Evolutionary conservation across 1,140 invertebrate genomes (phyloP), one percentile per base, ranked within the genome.

Genomic region (Metopolophium dirhodum): DNA sequence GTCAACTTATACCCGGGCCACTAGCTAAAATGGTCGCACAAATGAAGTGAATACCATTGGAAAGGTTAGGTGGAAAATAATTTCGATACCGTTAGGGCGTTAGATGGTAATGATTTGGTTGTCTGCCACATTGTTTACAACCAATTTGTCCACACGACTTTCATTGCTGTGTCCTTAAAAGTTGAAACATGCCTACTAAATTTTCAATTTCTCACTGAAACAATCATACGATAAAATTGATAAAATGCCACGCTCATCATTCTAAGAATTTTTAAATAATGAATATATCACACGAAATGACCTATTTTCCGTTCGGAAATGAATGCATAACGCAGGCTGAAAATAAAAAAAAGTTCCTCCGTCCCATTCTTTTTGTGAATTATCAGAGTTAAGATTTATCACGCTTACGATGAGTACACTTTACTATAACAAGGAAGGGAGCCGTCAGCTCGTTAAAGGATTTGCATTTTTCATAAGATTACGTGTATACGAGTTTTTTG

Each of bases 381-480:
- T 35, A 22, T 23, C 9, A 23, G 8, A 51, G n/a, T 89, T 89
- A 37, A 89, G 35, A 89, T 35, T 41, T 54, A 57, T 57, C 35
- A 41, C 51, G 88, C 35, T 57, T 54, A 26, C 4, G 22, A 89
- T 26, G 51, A 89, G 22, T 37, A 57, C 22, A 57, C 49, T 57
- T 54, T 57, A 49, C 18, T 51, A 89, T 54, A 89, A 89, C 47
- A 26, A 89, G n/a, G 35, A 57, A 89, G 23, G 23, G 9, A 23
- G 8, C 87, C 49, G 35, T 23, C 35, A 22, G 7, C 88, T 89
- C 88, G 51, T 89, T 89, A 89, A 54, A 41, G 51, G 51, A 89
- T 89, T 89, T 89, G 51, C 88, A 89, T 89, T 57, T 89, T 89
- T 89, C 35, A 89, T 89, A 89, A 89, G 88, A 89, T 89, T 37